Conservation (phyloP, 2,113 vertebrate genomes). For the Microcebus griseorufus region DNA sequence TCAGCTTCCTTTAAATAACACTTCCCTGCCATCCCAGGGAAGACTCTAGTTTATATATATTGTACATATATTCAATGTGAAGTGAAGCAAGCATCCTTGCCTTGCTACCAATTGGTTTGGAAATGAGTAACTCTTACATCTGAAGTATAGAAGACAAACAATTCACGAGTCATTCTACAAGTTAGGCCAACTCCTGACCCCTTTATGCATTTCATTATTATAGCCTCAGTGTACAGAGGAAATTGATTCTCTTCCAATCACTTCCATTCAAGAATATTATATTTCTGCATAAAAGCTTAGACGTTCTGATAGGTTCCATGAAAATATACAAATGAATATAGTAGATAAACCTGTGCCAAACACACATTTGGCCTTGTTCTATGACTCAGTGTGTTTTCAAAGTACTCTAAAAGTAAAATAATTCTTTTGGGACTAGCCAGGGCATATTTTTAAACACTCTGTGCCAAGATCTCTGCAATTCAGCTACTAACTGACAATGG, state of each 20-base stretch:
- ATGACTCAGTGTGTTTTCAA: slow-evolving; percentile 66
- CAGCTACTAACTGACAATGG: slow-evolving; percentile 62
- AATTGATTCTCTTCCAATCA: slow-evolving; percentile 52
- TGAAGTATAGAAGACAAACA: not conserved
- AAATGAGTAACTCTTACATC: not conserved
- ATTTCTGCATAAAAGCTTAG: slow-evolving; percentile 57
- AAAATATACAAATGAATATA: slow-evolving; percentile 66
- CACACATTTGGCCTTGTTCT: slow-evolving; percentile 59
- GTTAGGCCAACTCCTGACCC: not conserved
- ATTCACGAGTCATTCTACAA: not conserved
- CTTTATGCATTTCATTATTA: slow-evolving; percentile 10
- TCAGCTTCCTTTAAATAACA: not conserved
- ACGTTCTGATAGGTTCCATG: slow-evolving; percentile 26
- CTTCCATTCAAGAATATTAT: slow-evolving; percentile 55
- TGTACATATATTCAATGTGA: not conserved
- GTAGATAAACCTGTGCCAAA: slow-evolving; percentile 71
- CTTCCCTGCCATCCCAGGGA: not conserved
- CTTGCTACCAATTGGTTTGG: not conserved
- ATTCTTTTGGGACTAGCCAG: slow-evolving; percentile 49
- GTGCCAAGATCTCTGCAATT: slow-evolving; percentile 61
- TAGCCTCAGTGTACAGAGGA: not conserved
- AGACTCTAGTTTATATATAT: not conserved
- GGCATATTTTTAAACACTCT: slow-evolving; percentile 53
- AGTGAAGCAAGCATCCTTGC: not conserved
- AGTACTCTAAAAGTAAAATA: slow-evolving; percentile 66